phyloP scores from a whole-genome alignment of 2,113 vertebrate genomes.

The Columbina picui region DNA sequence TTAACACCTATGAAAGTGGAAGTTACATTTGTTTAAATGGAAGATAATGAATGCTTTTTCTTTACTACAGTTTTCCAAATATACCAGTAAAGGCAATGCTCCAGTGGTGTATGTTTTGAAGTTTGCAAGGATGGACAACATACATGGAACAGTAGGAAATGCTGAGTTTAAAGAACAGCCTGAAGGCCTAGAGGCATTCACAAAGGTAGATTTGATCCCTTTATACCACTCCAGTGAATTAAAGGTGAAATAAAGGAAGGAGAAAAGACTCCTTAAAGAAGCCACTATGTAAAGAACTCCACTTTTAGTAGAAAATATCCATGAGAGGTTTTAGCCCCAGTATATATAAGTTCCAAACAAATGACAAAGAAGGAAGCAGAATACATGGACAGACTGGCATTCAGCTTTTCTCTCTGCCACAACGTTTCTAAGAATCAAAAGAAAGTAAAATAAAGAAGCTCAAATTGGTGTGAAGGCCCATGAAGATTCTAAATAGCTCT shows the following conservation, averaged over 20 bases:
- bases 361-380: neutral
- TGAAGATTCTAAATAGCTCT: neutral
- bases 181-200: neutral
- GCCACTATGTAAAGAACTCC: neutral
- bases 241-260: neutral
- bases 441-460: neutral
- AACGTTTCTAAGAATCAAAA: neutral
- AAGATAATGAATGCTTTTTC: neutral
- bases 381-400: neutral
- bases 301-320: neutral
- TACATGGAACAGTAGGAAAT: neutral
- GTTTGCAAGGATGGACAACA: neutral
- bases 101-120: neutral
- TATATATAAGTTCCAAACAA: neutral
- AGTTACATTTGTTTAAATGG: neutral
- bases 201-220: neutral
- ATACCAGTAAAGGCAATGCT: fast-evolving
- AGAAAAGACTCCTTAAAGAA: neutral
- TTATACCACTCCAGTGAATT: neutral
- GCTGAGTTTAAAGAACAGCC: neutral
- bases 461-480: fast-evolving
- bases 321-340: fast-evolving
- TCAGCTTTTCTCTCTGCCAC: neutral
- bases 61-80: neutral
- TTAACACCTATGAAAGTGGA: neutral